Conservation (phyloP, 1,140 invertebrate genomes). For the Andricus grossulariae region DNA sequence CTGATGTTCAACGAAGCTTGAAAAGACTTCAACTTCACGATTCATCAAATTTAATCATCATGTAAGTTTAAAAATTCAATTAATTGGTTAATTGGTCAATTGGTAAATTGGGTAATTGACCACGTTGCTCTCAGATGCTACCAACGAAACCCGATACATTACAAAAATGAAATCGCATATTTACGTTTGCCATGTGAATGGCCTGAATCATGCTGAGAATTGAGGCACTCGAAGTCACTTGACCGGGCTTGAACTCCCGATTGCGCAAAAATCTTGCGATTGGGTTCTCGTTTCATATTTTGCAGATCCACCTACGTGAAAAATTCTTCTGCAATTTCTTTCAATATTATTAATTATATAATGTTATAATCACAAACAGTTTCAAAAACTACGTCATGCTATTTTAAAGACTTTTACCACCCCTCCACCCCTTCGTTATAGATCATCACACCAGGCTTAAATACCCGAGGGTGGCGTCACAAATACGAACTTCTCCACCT, state of each 20-base stretch:
- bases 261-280: constrained; percentile 7
- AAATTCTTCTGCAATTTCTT: constrained; percentile 4
- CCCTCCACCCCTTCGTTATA: too few relatives aligned
- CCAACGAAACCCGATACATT: not conserved
- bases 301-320: not conserved
- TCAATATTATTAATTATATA: not conserved
- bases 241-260: constrained; percentile 18
- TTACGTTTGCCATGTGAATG: constrained; percentile 7
- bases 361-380: not conserved
- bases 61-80: not conserved
- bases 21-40: not conserved
- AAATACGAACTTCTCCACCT: too few relatives aligned
- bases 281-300: not conserved
- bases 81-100: constrained; percentile 4
- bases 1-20: not conserved
- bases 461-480: too few relatives aligned
- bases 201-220: constrained; percentile 18
- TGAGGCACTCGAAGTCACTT: constrained; percentile 15
- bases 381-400: not conserved
- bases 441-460: too few relatives aligned
- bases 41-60: not conserved
- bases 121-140: not conserved
- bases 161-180: constrained; percentile 21
- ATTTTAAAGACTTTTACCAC: too few relatives aligned
- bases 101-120: not conserved